Evolutionary conservation across 2,797 vertebrate species (phyloP).

Genomic region (Fundulus diaphanus): DNA sequence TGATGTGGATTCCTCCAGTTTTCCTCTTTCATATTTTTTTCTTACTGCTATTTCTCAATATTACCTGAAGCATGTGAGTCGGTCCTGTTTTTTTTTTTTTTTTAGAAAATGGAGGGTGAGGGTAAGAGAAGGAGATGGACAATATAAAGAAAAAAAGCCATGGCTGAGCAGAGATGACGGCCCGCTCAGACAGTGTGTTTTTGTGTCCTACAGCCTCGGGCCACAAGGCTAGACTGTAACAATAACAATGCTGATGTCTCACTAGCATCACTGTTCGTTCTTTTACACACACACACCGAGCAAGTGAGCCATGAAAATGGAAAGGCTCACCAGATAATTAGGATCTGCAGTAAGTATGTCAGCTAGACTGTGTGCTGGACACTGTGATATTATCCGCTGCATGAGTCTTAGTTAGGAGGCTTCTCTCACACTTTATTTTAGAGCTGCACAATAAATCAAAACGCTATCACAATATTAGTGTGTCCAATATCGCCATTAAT

Average conservation of each 20-base stretch:
- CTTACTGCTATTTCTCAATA: conserved; percentile 34
- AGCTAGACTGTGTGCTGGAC: conserved; percentile 23
- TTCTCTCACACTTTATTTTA: background rate
- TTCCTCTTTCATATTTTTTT: conserved; percentile 17
- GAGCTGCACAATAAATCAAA: background rate
- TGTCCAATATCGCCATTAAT: background rate
- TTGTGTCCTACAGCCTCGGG: conserved; percentile 78
- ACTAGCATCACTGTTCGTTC: conserved; percentile 66
- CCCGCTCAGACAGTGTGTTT: conserved; percentile 74
- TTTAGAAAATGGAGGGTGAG: conserved; percentile 52
- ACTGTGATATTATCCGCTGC: background rate
- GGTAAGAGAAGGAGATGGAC: conserved; percentile 39
- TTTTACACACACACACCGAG: conserved; percentile 15
- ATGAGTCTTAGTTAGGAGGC: background rate
- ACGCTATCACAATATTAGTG: background rate
- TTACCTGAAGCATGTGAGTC: conserved; percentile 52
- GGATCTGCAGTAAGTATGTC: conserved; percentile 51
- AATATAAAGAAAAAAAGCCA: conserved; percentile 59
- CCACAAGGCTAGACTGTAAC: conserved; percentile 75
- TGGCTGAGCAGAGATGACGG: conserved; percentile 53
- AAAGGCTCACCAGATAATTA: conserved; percentile 41
- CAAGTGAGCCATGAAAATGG: conserved; percentile 67
- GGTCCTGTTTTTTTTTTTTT: too few species aligned
- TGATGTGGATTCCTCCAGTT: conserved; percentile 27
- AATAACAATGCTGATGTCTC: conserved; percentile 76